Percentiles rank a stretch among this genome's conserved stretches.
phyloP scores from a whole-genome alignment of 2,797 vertebrate species.

The Ambastaia sidthimunki region DNA sequence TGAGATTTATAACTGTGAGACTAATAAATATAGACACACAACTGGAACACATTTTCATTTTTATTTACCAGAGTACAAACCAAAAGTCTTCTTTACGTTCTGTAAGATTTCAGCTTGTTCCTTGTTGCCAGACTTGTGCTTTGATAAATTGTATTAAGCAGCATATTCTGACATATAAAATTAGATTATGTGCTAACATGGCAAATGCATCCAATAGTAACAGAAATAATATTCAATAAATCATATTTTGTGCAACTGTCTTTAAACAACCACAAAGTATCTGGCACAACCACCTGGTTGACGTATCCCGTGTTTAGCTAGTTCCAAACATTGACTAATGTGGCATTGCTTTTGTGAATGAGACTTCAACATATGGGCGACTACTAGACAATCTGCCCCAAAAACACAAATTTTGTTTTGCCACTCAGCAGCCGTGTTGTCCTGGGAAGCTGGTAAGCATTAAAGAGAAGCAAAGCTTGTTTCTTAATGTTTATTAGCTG shows the following conservation, averaged over 20 bases:
- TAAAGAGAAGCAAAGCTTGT: constrained; percentile 66
- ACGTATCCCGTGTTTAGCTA: constrained; percentile 10
- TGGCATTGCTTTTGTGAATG: constrained; percentile 32
- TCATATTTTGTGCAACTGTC: constrained; percentile 10
- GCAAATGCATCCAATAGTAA: constrained; percentile 21
- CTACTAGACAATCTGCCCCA: constrained; percentile 29
- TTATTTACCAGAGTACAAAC: constrained; percentile 51
- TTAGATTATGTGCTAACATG: constrained; percentile 22
- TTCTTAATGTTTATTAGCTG: constrained; percentile 79
- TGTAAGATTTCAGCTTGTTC: constrained; percentile 47
- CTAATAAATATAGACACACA: constrained; percentile 58
- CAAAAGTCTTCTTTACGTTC: constrained; percentile 49
- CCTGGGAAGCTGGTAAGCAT: constrained; percentile 66
- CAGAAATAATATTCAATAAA: constrained; percentile 29
- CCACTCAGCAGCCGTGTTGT: constrained; percentile 58
- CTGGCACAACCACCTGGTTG: constrained; percentile 16
- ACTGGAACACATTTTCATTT: constrained; percentile 51
- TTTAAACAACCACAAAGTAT: constrained; percentile 7
- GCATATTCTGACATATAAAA: constrained; percentile 22
- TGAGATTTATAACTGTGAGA: constrained; percentile 56
- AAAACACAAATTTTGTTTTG: constrained; percentile 34
- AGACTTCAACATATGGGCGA: constrained; percentile 27
- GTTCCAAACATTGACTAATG: constrained; percentile 16
- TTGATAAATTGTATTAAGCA: constrained; percentile 23
- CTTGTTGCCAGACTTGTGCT: constrained; percentile 10